phyloP scores from a whole-genome alignment of 1,140 invertebrate genomes.

The Drosophila bifasciata region DNA sequence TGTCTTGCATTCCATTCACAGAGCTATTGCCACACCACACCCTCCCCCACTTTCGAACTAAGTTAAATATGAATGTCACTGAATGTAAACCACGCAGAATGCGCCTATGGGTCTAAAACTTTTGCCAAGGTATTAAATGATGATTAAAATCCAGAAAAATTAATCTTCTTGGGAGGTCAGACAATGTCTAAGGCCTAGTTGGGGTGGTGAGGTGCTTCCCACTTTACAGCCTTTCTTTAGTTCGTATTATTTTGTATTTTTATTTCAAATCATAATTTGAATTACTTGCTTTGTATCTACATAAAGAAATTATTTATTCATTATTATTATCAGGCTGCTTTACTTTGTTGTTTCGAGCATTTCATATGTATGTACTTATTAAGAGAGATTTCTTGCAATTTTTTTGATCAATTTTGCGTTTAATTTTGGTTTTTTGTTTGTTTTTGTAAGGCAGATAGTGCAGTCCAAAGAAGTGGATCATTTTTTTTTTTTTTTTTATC shows the following conservation, averaged over 20 bases:
- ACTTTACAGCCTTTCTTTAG: neutral
- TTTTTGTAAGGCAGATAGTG: conserved; percentile 71
- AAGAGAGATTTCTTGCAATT: conserved; percentile 12
- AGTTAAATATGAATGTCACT: conserved; percentile 51
- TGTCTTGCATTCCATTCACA: conserved; percentile 73
- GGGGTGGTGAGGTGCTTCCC: conserved; percentile 1
- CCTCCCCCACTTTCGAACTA: conserved; percentile 29
- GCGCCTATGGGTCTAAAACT: conserved; percentile 34
- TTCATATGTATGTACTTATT: conserved; percentile 34
- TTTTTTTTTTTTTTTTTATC: conserved; percentile 23
- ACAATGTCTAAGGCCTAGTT: neutral
- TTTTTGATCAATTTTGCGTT: conserved; percentile 27
- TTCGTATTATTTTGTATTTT: conserved; percentile 29
- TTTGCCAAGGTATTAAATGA: conserved; percentile 49
- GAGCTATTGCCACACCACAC: conserved; percentile 43
- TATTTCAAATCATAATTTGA: conserved; percentile 66
- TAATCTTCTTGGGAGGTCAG: neutral
- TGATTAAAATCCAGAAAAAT: conserved; percentile 20
- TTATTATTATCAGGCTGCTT: conserved; percentile 43
- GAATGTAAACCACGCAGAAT: conserved; percentile 30
- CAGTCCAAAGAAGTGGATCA: conserved; percentile 59
- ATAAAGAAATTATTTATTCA: conserved; percentile 64
- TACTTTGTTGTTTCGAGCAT: conserved; percentile 30
- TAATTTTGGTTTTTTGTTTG: conserved; percentile 36
- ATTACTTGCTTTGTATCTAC: conserved; percentile 52